phyloP scores from a whole-genome alignment of 2,797 vertebrate species.

The Myioborus melanocephalus region DNA sequence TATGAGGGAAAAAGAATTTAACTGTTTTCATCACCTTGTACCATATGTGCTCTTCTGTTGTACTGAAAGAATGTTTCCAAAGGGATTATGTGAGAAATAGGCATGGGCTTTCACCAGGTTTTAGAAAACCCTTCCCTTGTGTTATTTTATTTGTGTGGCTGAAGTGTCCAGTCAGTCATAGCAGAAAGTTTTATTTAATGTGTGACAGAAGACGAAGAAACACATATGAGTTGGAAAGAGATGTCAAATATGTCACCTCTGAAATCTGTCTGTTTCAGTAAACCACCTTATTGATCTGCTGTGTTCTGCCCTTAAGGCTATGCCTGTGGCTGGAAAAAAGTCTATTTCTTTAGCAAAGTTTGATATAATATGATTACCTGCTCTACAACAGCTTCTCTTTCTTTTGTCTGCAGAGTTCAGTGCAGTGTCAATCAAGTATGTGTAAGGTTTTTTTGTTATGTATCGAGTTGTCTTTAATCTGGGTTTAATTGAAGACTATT shows the following conservation, averaged over 20 bases:
- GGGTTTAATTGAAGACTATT: background rate
- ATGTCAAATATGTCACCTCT: background rate
- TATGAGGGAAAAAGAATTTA: background rate
- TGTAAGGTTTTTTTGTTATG: background rate
- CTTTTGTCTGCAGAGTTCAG: background rate
- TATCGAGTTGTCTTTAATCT: background rate
- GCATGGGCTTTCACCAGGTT: background rate
- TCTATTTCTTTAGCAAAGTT: conserved; percentile 19
- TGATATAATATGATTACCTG: conserved; percentile 35
- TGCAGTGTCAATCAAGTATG: background rate
- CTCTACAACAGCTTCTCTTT: conserved; percentile 32
- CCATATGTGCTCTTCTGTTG: accelerated
- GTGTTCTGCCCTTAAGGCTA: background rate
- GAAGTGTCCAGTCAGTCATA: background rate
- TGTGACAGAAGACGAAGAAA: background rate
- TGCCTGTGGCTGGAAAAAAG: background rate
- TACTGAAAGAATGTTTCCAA: background rate
- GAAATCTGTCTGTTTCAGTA: background rate
- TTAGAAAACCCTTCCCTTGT: background rate
- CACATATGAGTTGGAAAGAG: background rate
- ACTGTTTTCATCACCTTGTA: background rate
- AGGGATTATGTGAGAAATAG: background rate
- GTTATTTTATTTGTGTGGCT: background rate
- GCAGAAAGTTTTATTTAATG: background rate
- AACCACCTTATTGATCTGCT: conserved; percentile 7